phyloP scores from a whole-genome alignment of 2,113 vertebrate genomes.

The Carassius gibelio region DNA sequence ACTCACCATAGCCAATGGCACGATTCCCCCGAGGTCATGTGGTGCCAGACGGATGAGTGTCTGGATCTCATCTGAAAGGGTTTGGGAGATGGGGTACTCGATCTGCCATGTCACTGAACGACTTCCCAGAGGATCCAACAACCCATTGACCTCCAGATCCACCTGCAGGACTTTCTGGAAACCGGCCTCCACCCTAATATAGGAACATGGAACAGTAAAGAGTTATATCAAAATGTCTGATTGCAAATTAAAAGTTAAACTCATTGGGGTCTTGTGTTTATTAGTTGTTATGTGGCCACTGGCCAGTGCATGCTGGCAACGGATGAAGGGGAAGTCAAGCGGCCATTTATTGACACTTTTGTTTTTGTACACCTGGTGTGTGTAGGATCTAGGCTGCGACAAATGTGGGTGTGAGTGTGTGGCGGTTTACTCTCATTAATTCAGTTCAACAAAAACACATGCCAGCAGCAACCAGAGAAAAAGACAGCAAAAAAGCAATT shows the following conservation, averaged over 20 bases:
- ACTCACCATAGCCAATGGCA: conserved; percentile 93
- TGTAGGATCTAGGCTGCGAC: not conserved
- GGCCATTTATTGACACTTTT: conserved; percentile 1
- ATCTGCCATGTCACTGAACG: conserved; percentile 92
- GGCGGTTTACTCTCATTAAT: conserved; percentile 45
- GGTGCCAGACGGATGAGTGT: conserved; percentile 88
- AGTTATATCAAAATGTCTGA: conserved; percentile 13
- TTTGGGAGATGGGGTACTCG: conserved; percentile 84
- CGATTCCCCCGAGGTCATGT: conserved; percentile 87
- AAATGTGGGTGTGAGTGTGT: conserved; percentile 15
- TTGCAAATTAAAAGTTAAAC: conserved; percentile 27
- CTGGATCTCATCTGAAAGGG: conserved; percentile 75
- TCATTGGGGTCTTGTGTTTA: not conserved
- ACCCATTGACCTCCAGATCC: conserved; percentile 86
- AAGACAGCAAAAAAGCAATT: conserved; percentile 64
- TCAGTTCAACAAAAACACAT: conserved; percentile 45
- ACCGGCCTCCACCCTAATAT: conserved; percentile 69
- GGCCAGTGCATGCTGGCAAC: not conserved
- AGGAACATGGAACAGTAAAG: not conserved
- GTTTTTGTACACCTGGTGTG: conserved; percentile 20
- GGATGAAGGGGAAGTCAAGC: conserved; percentile 33
- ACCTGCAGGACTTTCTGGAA: conserved; percentile 87
- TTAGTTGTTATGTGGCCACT: not conserved
- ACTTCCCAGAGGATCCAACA: conserved; percentile 82
- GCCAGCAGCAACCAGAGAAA: conserved; percentile 50